Evolutionary conservation across 2,888 invertebrate genomes (phyloP).

Genomic region (Pandemis cinnamomeana): DNA sequence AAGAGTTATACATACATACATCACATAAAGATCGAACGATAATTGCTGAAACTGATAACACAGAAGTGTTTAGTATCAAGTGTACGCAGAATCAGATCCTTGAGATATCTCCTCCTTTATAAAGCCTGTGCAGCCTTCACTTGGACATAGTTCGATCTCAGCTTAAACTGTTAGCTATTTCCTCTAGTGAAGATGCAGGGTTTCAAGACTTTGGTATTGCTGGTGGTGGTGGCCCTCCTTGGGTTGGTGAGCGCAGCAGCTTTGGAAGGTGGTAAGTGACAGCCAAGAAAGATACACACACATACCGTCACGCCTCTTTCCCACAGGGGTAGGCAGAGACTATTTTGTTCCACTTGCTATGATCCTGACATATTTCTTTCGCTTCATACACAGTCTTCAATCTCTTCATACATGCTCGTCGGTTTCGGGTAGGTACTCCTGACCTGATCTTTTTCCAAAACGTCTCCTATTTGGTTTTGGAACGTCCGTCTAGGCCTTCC

Average conservation of each 20-base stretch:
- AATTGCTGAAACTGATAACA: constrained; percentile 5
- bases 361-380: no score
- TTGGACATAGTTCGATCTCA: neutral
- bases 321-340: no score
- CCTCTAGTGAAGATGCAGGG: constrained; percentile 27
- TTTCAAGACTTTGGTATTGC: constrained; percentile 17
- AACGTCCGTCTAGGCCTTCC: no score
- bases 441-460: no score
- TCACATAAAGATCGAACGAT: neutral
- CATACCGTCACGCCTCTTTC: no score
- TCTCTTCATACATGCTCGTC: no score
- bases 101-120: neutral
- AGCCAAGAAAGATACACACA: no score
- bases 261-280: constrained; percentile 19
- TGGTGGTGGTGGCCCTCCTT: constrained; percentile 28
- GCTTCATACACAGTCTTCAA: no score
- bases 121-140: neutral
- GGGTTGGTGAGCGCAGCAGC: constrained; percentile 24
- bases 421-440: no score
- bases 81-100: neutral
- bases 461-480: no score
- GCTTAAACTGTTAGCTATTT: neutral
- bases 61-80: neutral
- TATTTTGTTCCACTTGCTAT: no score
- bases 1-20: no score